A percentile compares a stretch with the other conserved stretches of the same genome.
Evolutionary conservation across 2,113 vertebrate species (phyloP).

Genomic region (Heteronetta atricapilla): DNA sequence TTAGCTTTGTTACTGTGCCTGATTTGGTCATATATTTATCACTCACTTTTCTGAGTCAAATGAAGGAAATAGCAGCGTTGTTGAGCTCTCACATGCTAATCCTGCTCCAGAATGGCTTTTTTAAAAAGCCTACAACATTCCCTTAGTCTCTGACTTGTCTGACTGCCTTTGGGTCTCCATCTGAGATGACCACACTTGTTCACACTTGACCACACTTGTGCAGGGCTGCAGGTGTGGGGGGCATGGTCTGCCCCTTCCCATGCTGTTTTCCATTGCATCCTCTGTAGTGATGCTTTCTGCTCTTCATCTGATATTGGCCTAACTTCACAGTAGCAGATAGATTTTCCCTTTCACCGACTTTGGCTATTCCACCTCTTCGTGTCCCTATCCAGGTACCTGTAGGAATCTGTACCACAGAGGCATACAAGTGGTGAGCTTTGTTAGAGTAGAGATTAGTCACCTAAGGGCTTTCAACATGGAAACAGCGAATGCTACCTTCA

Average conservation of each 20-base stretch:
- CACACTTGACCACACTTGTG: not conserved
- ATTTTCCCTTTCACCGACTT: conserved; percentile 22
- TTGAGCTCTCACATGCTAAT: not conserved
- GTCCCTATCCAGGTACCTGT: not conserved
- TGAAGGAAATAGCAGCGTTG: not conserved
- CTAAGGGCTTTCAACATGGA: not conserved
- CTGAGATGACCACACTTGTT: not conserved
- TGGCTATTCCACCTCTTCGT: not conserved
- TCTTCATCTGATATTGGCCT: not conserved
- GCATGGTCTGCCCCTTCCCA: fast-evolving
- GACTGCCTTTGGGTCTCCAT: not conserved
- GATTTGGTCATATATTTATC: not conserved
- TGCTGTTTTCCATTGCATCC: not conserved
- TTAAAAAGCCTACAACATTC: not conserved
- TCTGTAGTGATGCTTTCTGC: not conserved
- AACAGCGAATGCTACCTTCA: not conserved
- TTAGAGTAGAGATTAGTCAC: not conserved
- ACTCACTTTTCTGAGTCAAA: fast-evolving
- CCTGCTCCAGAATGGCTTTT: not conserved
- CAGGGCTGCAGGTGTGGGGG: not conserved
- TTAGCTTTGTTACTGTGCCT: not conserved
- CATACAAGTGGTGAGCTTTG: not conserved
- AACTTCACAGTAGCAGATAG: not conserved
- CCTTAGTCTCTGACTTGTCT: not conserved
- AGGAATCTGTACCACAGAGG: not conserved